These are phyloP conservation scores for Crotophaga sulcirostris DNA, from an alignment of 2,113 vertebrate species.

Conservation along the genomic window DNA sequence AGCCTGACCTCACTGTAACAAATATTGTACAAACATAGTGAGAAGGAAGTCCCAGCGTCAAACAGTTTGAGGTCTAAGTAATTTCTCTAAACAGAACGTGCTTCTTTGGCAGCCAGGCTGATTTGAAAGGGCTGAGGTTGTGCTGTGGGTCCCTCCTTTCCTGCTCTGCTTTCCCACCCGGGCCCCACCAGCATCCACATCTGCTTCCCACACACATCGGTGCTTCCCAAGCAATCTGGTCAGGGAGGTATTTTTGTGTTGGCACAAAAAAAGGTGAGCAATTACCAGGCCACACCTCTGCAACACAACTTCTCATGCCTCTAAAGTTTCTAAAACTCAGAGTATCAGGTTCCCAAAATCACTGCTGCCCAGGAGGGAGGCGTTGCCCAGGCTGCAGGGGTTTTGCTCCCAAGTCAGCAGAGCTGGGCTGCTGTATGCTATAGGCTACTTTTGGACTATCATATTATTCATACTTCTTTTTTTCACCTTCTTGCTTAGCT, in stretches of 20 bases:
- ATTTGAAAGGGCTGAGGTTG: accelerated
- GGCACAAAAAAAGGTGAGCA: conserved; percentile 12
- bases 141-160: background rate
- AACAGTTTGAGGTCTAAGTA: background rate
- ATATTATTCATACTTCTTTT: background rate
- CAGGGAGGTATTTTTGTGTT: background rate
- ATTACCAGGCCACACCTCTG: background rate
- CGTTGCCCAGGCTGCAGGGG: accelerated
- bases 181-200: background rate
- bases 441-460: accelerated
- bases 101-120: background rate
- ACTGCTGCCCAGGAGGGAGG: background rate
- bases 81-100: background rate
- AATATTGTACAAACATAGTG: accelerated
- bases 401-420: accelerated
- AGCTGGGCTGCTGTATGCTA: background rate
- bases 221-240: background rate
- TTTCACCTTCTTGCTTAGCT: background rate
- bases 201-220: background rate
- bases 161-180: background rate
- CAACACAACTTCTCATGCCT: conserved; percentile 50
- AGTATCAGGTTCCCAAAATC: background rate
- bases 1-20: background rate
- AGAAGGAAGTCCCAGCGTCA: background rate
- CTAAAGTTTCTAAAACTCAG: background rate